These are phyloP conservation scores for Patella vulgata DNA, from an alignment of 1,140 invertebrate genomes.

Conservation along the genomic window DNA sequence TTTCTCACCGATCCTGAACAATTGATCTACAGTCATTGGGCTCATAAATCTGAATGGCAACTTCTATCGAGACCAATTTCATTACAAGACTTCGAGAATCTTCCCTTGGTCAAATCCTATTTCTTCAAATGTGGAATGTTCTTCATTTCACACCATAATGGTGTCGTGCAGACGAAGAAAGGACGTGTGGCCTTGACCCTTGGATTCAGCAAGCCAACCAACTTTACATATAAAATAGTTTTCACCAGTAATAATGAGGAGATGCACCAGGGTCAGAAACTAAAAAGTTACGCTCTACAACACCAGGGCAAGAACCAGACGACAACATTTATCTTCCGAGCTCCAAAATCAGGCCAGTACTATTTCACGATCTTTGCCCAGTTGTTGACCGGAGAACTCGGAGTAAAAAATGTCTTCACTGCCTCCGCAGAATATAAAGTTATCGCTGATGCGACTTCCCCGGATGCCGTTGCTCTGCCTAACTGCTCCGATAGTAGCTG, in stretches of 20 bases:
- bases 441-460: slow-evolving; percentile 52
- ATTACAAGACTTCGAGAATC: slow-evolving; percentile 63
- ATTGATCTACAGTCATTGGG: slow-evolving; percentile 66
- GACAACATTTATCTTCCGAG: slow-evolving; percentile 60
- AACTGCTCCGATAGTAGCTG: slow-evolving; percentile 66
- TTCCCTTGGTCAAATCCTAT: slow-evolving; percentile 66
- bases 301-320: slow-evolving; percentile 61
- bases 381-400: slow-evolving; percentile 56
- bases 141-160: slow-evolving; percentile 64
- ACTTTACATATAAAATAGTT: slow-evolving; percentile 65
- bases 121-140: slow-evolving; percentile 67
- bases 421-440: slow-evolving; percentile 67
- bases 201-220: slow-evolving; percentile 62
- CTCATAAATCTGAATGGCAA: slow-evolving; percentile 64
- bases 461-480: slow-evolving; percentile 58
- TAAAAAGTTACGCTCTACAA: slow-evolving; percentile 64
- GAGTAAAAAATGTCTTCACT: slow-evolving; percentile 62
- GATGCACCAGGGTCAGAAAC: slow-evolving; percentile 56
- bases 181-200: slow-evolving; percentile 60
- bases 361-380: slow-evolving; percentile 66
- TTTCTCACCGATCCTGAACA: slow-evolving; percentile 67
- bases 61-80: slow-evolving; percentile 52
- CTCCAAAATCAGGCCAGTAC: slow-evolving; percentile 61
- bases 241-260: slow-evolving; percentile 59
- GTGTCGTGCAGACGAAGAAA: slow-evolving; percentile 58